Evolutionary conservation across 2,797 vertebrate genomes (phyloP).

Genomic region (Sebastolobus alascanus): DNA sequence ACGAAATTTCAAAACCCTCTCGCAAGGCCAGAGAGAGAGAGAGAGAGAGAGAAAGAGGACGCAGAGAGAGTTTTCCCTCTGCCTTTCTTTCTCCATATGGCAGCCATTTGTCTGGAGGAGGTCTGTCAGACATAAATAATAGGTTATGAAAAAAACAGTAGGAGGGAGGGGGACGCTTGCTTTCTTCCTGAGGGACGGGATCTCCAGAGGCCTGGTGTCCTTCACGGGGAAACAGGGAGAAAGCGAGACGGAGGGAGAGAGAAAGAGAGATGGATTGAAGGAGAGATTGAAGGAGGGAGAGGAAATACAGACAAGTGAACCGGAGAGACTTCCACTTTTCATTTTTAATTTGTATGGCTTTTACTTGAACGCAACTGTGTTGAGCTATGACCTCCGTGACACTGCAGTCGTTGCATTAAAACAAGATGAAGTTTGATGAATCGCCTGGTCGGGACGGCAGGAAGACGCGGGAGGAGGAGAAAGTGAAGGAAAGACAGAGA

Average conservation of each 20-base stretch:
- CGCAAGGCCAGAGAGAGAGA: constrained; percentile 14
- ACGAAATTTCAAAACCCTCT: constrained; percentile 46
- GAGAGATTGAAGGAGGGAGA: constrained; percentile 25
- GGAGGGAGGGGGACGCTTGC: constrained; percentile 73
- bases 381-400: constrained; percentile 19
- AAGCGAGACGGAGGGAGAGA: constrained; percentile 39
- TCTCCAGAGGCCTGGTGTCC: constrained; percentile 85
- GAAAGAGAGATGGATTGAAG: constrained; percentile 43
- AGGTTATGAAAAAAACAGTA: constrained; percentile 85
- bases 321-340: background rate
- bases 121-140: constrained; percentile 88
- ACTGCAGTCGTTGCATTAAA: constrained; percentile 1
- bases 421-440: constrained; percentile 41
- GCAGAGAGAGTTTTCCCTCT: constrained; percentile 53
- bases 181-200: constrained; percentile 84
- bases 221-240: constrained; percentile 72
- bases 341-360: background rate
- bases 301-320: constrained; percentile 25
- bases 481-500: constrained; percentile 37
- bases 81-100: constrained; percentile 85
- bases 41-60: constrained; percentile 37
- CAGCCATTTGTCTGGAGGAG: constrained; percentile 88
- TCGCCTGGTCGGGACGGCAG: constrained; percentile 37
- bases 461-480: constrained; percentile 38
- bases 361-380: constrained; percentile 2